Evolutionary conservation across 2,888 invertebrate genomes (phyloP), one percentile per base, ranked within the genome.

Genomic region (Disparrhopalites patrizii): DNA sequence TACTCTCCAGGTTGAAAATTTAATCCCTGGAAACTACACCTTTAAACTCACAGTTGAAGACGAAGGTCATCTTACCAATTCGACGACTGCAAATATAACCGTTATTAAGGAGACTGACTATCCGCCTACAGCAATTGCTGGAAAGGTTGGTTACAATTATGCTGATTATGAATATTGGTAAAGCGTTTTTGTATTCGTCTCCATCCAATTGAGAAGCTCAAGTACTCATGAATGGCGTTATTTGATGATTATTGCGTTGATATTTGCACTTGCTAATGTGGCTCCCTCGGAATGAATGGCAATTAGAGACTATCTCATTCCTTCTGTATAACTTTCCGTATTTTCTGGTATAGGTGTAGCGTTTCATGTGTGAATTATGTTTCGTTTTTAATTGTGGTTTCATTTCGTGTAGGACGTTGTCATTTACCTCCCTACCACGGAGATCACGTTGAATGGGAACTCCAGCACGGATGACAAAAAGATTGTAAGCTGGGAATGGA

Each of bases 401-500:
- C 4, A 36, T n/a, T n/a, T n/a, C n/a, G 31, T 47, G n/a, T 33
- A 91, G 77, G 91, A 94, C 75, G 87, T 90, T 47, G 91, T 96
- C 67, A 86, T 96, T 74, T 91, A 91, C 81, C 82, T 96, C 64
- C 96, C 96, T 0, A 89, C 90, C 78, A 93, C 91, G 77, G 82
- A 83, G 47, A 85, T 93, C 10, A 90, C 89, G 0, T 81, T 97
- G 27, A 93, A 92, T 79, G 96, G 95, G 3, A 95, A 90, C 76
- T 82, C 89, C 67, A 95, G 94, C 69, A 90, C 91, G 0, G 96
- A 97, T 77, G 96, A 96, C 80, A 90, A 93, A 76, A 92, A 91
- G 74, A 95, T 96, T 75, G 87, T 86, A 0, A 90, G 88, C 27
- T 97, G 95, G 91, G 94, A 95, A 79, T 96, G 96, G 96, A 94